Evolutionary conservation across 2,888 invertebrate genomes (phyloP).

Genomic region (Ommatoiulus sabulosus): DNA sequence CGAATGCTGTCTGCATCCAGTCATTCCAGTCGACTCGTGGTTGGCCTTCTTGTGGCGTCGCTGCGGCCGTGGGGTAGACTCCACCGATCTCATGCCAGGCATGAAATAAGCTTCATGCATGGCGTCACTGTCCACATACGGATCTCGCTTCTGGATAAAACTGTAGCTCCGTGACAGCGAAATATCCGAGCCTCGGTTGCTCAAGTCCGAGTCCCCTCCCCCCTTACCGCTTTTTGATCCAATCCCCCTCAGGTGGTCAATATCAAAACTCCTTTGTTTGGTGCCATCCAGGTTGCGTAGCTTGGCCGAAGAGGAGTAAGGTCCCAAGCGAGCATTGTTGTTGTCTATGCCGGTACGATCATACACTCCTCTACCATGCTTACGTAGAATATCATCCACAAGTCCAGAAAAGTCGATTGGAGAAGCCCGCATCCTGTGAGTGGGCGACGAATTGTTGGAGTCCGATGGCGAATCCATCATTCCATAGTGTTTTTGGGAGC

Average conservation of each 20-base stretch:
- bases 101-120: constrained; percentile 85
- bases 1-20: constrained; percentile 57
- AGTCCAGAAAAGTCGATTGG: constrained; percentile 57
- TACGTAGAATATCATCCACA: constrained; percentile 54
- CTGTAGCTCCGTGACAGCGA: constrained; percentile 70
- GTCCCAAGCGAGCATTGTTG: constrained; percentile 39
- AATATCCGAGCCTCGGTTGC: constrained; percentile 60
- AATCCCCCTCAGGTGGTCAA: constrained; percentile 62
- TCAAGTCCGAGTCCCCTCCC: constrained; percentile 64
- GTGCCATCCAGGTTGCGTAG: constrained; percentile 60
- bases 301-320: constrained; percentile 48
- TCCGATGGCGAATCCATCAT: constrained; percentile 54
- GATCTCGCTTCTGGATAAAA: constrained; percentile 71
- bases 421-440: constrained; percentile 49
- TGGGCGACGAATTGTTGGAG: constrained; percentile 57
- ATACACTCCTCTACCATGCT: constrained; percentile 52
- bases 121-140: constrained; percentile 76
- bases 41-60: constrained; percentile 72
- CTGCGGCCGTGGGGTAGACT: constrained; percentile 73
- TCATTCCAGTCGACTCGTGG: constrained; percentile 68
- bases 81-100: constrained; percentile 71
- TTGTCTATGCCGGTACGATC: constrained; percentile 50
- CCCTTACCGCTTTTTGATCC: constrained; percentile 61
- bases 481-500: constrained; percentile 35
- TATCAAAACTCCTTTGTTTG: constrained; percentile 72